A percentile compares a stretch with the other conserved stretches of the same genome.
These are phyloP conservation scores for Silurus meridionalis DNA, from an alignment of 2,113 vertebrate species.

Conservation along the genomic window DNA sequence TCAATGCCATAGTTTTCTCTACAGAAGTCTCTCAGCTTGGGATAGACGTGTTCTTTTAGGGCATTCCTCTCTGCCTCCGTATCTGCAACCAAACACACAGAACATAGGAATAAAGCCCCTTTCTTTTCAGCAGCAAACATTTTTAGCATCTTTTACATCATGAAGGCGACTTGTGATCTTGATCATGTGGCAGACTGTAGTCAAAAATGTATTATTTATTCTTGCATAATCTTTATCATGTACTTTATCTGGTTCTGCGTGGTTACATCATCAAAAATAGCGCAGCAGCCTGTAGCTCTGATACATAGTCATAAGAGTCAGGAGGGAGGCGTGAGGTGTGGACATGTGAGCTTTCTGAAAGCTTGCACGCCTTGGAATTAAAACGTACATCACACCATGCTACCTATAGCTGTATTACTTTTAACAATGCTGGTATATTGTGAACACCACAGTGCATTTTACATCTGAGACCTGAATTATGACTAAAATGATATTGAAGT, in stretches of 20 bases:
- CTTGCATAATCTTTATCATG: background rate
- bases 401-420: background rate
- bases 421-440: background rate
- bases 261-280: constrained; percentile 14
- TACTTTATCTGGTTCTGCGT: background rate
- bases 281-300: constrained; percentile 15
- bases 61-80: constrained; percentile 93
- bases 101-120: constrained; percentile 3
- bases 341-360: constrained; percentile 10
- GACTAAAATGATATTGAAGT: background rate
- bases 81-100: constrained; percentile 74
- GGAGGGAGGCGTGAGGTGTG: background rate
- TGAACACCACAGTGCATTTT: background rate
- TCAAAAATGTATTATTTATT: background rate
- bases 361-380: background rate
- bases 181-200: background rate
- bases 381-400: background rate
- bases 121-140: background rate
- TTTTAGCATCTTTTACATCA: background rate
- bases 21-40: constrained; percentile 98
- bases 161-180: background rate
- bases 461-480: background rate
- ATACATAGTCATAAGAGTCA: constrained; percentile 19
- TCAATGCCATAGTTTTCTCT: constrained; percentile 98
- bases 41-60: constrained; percentile 93